Evolutionary conservation across 1,140 invertebrate species (phyloP).

Genomic region (Lucilia sericata): DNA sequence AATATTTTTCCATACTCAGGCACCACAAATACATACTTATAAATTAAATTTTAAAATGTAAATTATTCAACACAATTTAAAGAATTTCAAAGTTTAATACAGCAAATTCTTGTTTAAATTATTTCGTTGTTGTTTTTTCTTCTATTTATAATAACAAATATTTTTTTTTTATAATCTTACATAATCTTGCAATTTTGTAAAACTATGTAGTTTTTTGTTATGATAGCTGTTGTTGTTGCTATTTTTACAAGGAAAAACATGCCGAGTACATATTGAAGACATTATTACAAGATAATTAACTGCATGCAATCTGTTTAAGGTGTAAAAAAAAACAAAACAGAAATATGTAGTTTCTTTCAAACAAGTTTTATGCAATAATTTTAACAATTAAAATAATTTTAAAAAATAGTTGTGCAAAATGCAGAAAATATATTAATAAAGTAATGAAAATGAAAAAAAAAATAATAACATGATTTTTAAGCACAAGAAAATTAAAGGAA

Average conservation of each 20-base stretch:
- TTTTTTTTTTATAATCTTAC: background rate
- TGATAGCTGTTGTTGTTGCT: background rate
- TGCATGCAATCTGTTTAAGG: constrained; percentile 28
- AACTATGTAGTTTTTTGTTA: background rate
- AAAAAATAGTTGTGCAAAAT: constrained; percentile 18
- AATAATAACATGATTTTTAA: background rate
- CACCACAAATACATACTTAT: no score
- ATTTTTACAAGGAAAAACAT: background rate
- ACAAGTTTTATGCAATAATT: constrained; percentile 32
- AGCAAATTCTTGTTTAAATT: background rate
- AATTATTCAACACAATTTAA: no score
- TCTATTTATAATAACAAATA: no score
- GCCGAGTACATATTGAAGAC: background rate
- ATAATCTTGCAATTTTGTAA: background rate
- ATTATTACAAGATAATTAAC: constrained; percentile 27
- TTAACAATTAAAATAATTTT: background rate
- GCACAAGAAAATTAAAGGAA: background rate
- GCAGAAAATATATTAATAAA: background rate
- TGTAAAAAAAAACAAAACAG: background rate
- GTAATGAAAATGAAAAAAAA: background rate
- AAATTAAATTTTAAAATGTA: no score
- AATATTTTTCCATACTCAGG: no score
- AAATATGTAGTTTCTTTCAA: constrained; percentile 4
- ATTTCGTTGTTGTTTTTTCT: background rate
- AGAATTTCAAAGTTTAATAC: no score